phyloP scores from a whole-genome alignment of 35 echinoderm and acorn worm genomes.

The Holothuria glaberrima region DNA sequence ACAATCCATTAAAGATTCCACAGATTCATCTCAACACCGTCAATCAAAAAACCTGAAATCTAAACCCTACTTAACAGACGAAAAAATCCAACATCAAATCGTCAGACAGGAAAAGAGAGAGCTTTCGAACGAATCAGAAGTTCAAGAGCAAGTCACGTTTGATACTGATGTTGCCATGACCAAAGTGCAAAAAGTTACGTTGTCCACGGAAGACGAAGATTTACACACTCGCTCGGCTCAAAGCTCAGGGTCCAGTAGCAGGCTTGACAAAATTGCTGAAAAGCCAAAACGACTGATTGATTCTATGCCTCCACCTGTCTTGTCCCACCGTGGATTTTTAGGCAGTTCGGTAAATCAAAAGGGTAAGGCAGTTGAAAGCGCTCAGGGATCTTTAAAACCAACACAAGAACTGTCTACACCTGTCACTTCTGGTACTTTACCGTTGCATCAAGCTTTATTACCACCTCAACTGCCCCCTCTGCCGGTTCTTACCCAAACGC shows the following conservation, averaged over 20 bases:
- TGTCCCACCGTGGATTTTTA: neutral
- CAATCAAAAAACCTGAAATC: too few species aligned
- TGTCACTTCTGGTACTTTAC: too few species aligned
- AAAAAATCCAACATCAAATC: neutral
- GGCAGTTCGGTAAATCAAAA: neutral
- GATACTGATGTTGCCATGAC: neutral
- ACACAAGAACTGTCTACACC: too few species aligned
- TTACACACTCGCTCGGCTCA: neutral
- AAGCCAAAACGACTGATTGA: slow-evolving; percentile 15
- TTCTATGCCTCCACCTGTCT: neutral
- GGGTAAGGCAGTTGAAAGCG: too few species aligned
- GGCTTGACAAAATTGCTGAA: neutral
- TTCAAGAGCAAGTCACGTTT: neutral
- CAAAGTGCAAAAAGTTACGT: too few species aligned
- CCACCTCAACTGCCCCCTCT: too few species aligned
- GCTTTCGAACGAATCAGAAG: neutral
- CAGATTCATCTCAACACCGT: too few species aligned
- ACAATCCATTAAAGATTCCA: too few species aligned
- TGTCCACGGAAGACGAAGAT: too few species aligned
- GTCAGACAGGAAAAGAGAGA: neutral
- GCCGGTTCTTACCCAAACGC: too few species aligned
- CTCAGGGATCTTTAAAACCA: too few species aligned
- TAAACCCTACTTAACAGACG: neutral
- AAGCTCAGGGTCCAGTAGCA: neutral
- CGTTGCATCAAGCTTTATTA: too few species aligned